Base-by-base conservation (phyloP, 37 sponge, comb jelly and placozoan genomes). In the Agelas oroides region DNA sequence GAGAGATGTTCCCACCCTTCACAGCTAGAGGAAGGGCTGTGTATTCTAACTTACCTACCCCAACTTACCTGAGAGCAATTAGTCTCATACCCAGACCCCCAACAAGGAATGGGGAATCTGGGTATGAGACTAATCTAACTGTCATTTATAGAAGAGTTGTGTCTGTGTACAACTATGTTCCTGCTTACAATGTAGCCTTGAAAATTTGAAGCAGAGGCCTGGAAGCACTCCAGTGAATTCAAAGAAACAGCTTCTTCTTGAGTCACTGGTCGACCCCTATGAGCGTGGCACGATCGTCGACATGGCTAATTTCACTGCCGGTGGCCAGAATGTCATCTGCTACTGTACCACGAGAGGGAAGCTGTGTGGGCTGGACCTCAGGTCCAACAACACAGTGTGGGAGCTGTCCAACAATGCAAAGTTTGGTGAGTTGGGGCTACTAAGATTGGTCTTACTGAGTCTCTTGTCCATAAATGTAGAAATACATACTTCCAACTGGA, bases 291-390 rank as follows among this genome's bases (percentile, higher is more conserved):
- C 23, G 62, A 82, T 94, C 24, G 85, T 94, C 28, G 94, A 94
- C 35, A 68, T 94, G 87, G 52, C 77, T 71, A 75, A 55, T 25
- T 87, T 84, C 76, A 79, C 80, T 5, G 57, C 70, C 25, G 84
- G 82, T 8, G 79, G 84, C 21, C 79, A 86, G 78, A 85, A 86
- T 54, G 56, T 90, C 27, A 65, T 96, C 28, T 71, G 78, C 37
- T 93, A 71, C 55, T 88, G 72, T 65, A 93, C 96, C 30, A 87
- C 70, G 33, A 76, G 53, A 69, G 96, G 96, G 6, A 60, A 54
- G 66, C 75, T 96, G 52, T 86, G 75, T 66, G 96, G 96, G 28
- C 38, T 85, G 68, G 96, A 96, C 82, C 57, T 90, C 18, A 32
- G 96, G 17, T 65, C 77, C 46, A 73, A 70, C 21, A 53, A 74